Evolutionary conservation across 1,140 invertebrate genomes (phyloP).

Genomic region (Thaumatotibia leucotreta): DNA sequence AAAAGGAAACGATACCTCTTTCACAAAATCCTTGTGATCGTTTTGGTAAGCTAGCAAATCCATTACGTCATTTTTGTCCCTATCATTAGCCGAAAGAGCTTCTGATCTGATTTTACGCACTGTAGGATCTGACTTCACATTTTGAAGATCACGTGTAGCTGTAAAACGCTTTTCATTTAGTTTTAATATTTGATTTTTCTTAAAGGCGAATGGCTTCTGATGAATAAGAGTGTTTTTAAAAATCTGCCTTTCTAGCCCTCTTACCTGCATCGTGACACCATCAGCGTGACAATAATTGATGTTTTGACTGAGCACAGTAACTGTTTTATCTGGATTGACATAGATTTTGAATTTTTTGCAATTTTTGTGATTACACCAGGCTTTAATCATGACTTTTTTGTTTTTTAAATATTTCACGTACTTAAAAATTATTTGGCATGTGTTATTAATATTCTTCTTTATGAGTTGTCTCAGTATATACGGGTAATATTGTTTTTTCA

Average conservation of each 20-base stretch:
- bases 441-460: neutral
- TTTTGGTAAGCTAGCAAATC: neutral
- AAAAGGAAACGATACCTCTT: neutral
- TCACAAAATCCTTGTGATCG: neutral
- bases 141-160: neutral
- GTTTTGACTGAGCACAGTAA: neutral
- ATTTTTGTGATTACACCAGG: neutral
- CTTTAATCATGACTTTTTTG: neutral
- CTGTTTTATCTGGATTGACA: neutral
- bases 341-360: conserved; percentile 7
- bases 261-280: neutral
- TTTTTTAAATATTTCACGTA: conserved; percentile 9
- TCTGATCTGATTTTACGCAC: conserved; percentile 2
- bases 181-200: neutral
- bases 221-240: neutral
- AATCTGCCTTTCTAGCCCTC: neutral
- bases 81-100: neutral
- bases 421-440: neutral
- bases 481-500: neutral
- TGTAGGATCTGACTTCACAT: neutral
- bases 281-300: neutral
- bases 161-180: neutral
- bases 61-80: neutral
- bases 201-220: neutral
- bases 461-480: neutral